Percentiles rank a stretch among this genome's conserved stretches.
Conservation (phyloP, 2,113 vertebrate species). For the Aldabrachelys gigantea region DNA sequence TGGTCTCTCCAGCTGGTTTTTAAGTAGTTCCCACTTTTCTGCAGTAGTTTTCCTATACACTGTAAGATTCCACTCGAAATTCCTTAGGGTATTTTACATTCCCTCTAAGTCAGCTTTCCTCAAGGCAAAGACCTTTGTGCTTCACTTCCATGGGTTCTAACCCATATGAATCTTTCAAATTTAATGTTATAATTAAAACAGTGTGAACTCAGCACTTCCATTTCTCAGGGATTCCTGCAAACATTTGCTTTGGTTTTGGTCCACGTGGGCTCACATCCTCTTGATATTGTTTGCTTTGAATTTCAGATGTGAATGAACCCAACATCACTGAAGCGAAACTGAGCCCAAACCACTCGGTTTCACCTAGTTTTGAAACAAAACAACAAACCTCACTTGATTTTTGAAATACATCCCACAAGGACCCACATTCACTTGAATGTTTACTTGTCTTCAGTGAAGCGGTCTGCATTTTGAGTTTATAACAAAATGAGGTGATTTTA, state of each 20-base stretch:
- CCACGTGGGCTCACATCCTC: conserved; percentile 71
- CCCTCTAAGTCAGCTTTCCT: conserved; percentile 63
- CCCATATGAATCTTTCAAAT: conserved; percentile 62
- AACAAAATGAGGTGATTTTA: background rate
- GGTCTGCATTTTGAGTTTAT: background rate
- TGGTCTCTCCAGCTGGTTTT: conserved; percentile 69
- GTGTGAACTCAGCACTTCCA: conserved; percentile 74
- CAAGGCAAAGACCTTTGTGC: conserved; percentile 33
- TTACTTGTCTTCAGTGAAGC: background rate
- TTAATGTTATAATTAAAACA: conserved; percentile 75
- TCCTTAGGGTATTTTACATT: conserved; percentile 68
- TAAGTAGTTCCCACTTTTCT: conserved; percentile 64
- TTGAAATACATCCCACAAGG: background rate
- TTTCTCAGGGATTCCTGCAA: conserved; percentile 77
- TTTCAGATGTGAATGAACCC: conserved; percentile 61
- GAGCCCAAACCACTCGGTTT: background rate
- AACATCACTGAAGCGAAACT: conserved; percentile 34
- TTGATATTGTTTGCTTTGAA: conserved; percentile 67
- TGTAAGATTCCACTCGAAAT: conserved; percentile 67
- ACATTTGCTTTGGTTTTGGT: conserved; percentile 76
- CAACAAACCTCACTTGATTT: background rate
- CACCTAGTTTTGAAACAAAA: background rate
- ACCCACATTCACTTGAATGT: background rate
- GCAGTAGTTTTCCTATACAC: conserved; percentile 61
- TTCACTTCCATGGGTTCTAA: conserved; percentile 52